Evolutionary conservation across 2,797 vertebrate genomes (phyloP).

Genomic region (Artibeus jamaicensis): DNA sequence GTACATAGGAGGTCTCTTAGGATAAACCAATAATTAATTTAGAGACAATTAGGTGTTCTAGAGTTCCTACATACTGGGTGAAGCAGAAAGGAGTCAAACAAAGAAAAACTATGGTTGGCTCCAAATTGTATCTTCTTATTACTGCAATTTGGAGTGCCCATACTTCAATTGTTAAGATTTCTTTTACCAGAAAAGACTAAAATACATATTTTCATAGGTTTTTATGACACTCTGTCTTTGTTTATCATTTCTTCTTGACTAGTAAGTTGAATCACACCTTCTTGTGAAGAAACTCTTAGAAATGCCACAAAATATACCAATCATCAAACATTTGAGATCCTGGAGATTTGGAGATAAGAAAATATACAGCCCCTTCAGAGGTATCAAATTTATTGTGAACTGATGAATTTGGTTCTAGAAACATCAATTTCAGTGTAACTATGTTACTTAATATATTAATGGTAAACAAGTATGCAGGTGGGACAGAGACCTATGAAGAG

Average conservation of each 20-base stretch:
- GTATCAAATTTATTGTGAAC: neutral
- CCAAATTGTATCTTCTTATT: neutral
- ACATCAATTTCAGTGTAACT: neutral
- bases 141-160: neutral
- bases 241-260: neutral
- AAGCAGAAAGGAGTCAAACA: fast-evolving
- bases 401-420: neutral
- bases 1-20: neutral
- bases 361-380: neutral
- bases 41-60: neutral
- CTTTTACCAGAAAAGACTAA: neutral
- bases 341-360: neutral
- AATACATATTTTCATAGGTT: neutral
- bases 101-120: neutral
- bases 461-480: neutral
- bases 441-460: neutral
- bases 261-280: neutral
- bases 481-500: neutral
- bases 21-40: neutral
- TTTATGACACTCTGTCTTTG: neutral
- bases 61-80: neutral
- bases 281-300: neutral
- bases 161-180: neutral
- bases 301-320: neutral
- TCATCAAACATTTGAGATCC: neutral